Percentiles rank a stretch among this genome's conserved stretches.
These are phyloP conservation scores for Pseudomyrmex pallidus DNA, from an alignment of 1,140 invertebrate species.

Conservation along the genomic window DNA sequence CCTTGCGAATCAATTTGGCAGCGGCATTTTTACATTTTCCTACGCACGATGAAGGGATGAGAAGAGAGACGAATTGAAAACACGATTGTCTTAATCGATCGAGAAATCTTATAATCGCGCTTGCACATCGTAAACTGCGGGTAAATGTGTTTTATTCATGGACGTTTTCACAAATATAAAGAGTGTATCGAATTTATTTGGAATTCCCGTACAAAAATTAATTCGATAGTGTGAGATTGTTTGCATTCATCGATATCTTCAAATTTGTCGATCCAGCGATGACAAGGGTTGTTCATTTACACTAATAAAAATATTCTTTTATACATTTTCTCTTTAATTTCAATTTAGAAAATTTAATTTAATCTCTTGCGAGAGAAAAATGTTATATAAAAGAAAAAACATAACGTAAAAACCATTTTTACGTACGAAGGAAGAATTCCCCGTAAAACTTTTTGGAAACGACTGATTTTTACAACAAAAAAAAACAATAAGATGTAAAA, in stretches of 20 bases:
- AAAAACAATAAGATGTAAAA: neutral
- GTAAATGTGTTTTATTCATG: neutral
- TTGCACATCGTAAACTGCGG: neutral
- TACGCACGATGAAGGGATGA: constrained; percentile 7
- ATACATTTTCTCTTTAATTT: no score
- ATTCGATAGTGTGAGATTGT: no score
- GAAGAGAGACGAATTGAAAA: constrained; percentile 18
- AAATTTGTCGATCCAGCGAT: no score
- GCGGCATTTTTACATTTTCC: constrained; percentile 44
- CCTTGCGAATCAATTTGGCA: constrained; percentile 48
- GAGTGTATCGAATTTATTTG: neutral
- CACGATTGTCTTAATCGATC: constrained; percentile 1
- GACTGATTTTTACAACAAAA: constrained; percentile 8
- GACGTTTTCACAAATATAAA: neutral
- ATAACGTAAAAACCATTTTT: neutral
- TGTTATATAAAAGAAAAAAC: neutral
- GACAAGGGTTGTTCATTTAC: no score
- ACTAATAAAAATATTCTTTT: no score
- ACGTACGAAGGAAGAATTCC: neutral
- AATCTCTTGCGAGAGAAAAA: neutral
- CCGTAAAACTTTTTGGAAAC: neutral
- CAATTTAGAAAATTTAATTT: neutral
- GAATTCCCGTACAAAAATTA: no score
- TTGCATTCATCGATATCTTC: no score
- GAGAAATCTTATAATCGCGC: neutral